A percentile compares a stretch with the other conserved stretches of the same genome.
Conservation (phyloP, 2,113 vertebrate species). For the Halcyon senegalensis region DNA sequence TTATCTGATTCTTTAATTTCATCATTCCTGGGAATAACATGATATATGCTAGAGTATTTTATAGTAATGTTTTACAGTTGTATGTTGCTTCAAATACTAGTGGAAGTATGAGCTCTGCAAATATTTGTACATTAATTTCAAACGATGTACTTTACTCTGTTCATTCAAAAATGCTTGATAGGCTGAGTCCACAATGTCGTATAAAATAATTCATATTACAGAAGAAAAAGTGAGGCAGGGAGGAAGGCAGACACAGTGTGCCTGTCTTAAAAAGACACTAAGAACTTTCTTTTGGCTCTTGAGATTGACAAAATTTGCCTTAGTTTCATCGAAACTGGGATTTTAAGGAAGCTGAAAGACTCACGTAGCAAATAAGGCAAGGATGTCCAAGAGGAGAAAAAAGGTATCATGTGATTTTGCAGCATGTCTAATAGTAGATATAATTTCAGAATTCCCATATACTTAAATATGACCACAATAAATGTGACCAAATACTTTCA, state of each 20-base stretch:
- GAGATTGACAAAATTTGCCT: background rate
- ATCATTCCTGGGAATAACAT: background rate
- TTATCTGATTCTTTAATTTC: background rate
- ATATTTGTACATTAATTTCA: background rate
- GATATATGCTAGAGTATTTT: background rate
- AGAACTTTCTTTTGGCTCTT: background rate
- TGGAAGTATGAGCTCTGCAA: fast-evolving
- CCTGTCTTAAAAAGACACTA: background rate
- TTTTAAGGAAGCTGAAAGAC: background rate
- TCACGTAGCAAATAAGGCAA: background rate
- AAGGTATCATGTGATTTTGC: fast-evolving
- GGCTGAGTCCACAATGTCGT: background rate
- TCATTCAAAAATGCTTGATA: background rate
- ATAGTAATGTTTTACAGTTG: background rate
- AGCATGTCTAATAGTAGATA: background rate
- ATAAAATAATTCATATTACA: background rate
- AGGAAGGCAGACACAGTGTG: background rate
- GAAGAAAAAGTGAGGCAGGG: background rate
- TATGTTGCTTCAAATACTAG: background rate
- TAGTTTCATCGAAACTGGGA: background rate
- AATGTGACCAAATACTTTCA: background rate
- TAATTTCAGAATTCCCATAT: background rate
- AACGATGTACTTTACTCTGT: background rate
- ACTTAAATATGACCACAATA: background rate
- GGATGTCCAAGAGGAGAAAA: background rate